phyloP scores from a whole-genome alignment of 2,113 vertebrate species.

The Prunella fulvescens region DNA sequence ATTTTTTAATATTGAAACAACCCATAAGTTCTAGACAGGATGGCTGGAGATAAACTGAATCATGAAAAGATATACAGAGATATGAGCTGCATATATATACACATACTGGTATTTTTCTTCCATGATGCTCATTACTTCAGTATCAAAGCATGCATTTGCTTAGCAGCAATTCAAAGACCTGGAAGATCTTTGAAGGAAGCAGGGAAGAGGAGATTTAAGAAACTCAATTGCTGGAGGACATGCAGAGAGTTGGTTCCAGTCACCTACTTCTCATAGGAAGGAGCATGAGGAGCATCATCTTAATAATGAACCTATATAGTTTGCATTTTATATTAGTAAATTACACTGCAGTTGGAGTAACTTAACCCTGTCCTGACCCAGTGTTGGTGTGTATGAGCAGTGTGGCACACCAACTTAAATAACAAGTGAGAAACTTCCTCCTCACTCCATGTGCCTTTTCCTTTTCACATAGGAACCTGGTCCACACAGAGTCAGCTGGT shows the following conservation, averaged over 20 bases:
- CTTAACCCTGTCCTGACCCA: neutral
- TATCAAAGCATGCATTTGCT: neutral
- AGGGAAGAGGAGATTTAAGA: neutral
- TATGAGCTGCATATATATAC: neutral
- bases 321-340: neutral
- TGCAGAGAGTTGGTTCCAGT: neutral
- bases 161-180: neutral
- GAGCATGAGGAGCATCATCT: neutral
- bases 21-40: neutral
- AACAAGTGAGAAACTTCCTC: neutral
- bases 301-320: neutral
- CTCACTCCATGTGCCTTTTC: neutral
- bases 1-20: neutral
- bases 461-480: neutral
- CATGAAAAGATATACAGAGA: neutral
- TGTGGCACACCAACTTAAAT: neutral
- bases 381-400: neutral
- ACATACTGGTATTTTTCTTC: neutral
- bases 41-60: neutral
- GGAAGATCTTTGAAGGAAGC: neutral
- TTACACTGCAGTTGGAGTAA: neutral
- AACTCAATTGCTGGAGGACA: neutral
- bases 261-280: neutral
- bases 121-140: neutral
- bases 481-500: neutral